Conservation (phyloP, 2,888 invertebrate genomes). For the Caenorhabditis wallacei region DNA sequence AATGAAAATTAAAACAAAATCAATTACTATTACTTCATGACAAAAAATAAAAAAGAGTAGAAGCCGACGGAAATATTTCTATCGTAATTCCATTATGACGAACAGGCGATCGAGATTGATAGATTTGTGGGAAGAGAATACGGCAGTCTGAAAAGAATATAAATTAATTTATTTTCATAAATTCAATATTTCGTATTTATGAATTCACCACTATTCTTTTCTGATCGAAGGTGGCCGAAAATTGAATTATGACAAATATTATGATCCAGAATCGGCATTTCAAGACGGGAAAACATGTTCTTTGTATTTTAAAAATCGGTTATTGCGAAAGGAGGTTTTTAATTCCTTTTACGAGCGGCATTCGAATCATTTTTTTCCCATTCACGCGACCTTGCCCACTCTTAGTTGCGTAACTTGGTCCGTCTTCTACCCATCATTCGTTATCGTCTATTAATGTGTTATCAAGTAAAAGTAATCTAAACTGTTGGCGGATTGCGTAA, state of each 20-base stretch:
- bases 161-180: neutral
- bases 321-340: too few species aligned
- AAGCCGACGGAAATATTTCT: slow-evolving; percentile 9
- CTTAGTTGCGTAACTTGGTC: slow-evolving; percentile 30
- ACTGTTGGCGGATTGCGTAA: slow-evolving; percentile 48
- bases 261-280: neutral
- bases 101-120: slow-evolving; percentile 35
- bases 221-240: slow-evolving; percentile 7
- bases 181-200: neutral
- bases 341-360: too few species aligned
- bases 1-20: slow-evolving; percentile 18
- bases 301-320: too few species aligned
- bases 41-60: neutral
- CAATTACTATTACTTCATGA: slow-evolving; percentile 48
- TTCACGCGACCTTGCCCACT: slow-evolving; percentile 16
- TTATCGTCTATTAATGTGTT: slow-evolving; percentile 43
- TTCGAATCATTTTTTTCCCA: too few species aligned
- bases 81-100: slow-evolving; percentile 48
- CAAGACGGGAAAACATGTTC: too few species aligned
- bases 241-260: slow-evolving; percentile 36
- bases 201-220: slow-evolving; percentile 11
- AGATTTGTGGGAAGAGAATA: slow-evolving; percentile 13
- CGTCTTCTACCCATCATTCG: slow-evolving; percentile 37
- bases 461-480: slow-evolving; percentile 51
- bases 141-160: slow-evolving; percentile 12